Base-by-base conservation (phyloP, 2,797 vertebrate species). In the Coranthus polyacanthus region DNA sequence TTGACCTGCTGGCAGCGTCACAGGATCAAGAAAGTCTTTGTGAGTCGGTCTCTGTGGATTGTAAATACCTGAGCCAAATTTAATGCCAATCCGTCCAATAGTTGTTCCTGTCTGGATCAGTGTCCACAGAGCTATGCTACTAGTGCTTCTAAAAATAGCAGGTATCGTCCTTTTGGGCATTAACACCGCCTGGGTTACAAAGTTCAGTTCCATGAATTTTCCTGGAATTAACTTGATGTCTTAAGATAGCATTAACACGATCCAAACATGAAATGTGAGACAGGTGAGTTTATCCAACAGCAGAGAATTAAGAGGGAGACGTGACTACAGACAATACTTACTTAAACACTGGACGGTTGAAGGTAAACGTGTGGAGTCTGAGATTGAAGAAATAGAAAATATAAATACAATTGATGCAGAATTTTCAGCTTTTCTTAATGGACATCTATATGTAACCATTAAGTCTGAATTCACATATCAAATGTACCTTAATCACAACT, bases 201-300 rank as follows among this genome's bases (percentile, higher is more conserved):
- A 72, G 74, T 46, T 55, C 60, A 41, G 43, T 21, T 68, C 55
- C 61, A 55, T 43, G 45, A 66, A 58, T 50, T 72, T 64, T 83
- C 75, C 64, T 59, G 64, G 69, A 83, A 59, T 68, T 63, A 69
- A 69, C 60, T 0, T 62, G 63, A 75, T 36, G 65, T 64, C 68
- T 67, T 52, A 73, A 79, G 56, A 82, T 83, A 78, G 80, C 72
- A 36, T 45, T 11, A 36, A 58, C 46, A 26, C 4, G 18, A 65
- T 52, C 50, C 51, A 29, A 45, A 67, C 6, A 1, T n/a, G 68
- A 72, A 68, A 84, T 22, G 29, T 45, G 72, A 75, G 72, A 56
- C 32, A 52, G 54, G 13, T 45, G 62, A 71, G 59, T 45, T 26
- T 62, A 41, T 42, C 1, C 26, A 36, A 52, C 21, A 13, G 21